Base-by-base conservation (phyloP, 2,888 invertebrate genomes). In the Thera britannica region DNA sequence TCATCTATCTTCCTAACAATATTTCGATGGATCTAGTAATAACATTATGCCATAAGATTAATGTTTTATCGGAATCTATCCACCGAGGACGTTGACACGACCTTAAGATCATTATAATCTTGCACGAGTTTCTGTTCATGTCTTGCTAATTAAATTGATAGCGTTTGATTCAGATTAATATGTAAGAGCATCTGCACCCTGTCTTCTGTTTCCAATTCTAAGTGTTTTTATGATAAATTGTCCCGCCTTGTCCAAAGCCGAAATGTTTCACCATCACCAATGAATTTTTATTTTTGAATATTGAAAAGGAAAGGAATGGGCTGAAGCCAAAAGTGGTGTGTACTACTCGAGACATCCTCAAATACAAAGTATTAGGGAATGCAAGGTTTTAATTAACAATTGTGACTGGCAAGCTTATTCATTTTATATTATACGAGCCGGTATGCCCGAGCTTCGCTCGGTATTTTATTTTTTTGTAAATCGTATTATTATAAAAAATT, bases 41-140 rank as follows among this genome's bases (percentile, higher is more conserved):
- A 9, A 41, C 2, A 7, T 12, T 56, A 56, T 56, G 12, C 56
- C 7, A 56, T 35, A 11, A 46, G 8, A 34, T 46, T 35, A 34
- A 58, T 2, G 6, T 55, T 36, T 46, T 56, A 38, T 38, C 41
- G 9, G 41, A 23, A 60, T 52, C 0, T n/a, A 58, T 58, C 49
- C 59, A 2, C 12, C 2, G 38, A 59, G 49, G 49, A 36, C 51
- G 12, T 58, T 48, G 48, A 54, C 62, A 44, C 52, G 57, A 58
- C 57, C 57, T 57, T 2, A 41, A 62, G 46, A 58, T 65, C 36
- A 65, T n/a, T 11, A 12, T 46, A 12, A 62, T 62, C 64, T 54
- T 54, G 38, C 64, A 65, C 58, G 58, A 12, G 64, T 59, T 58
- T 11, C 36, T 58, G 54, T 34, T 59, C 36, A 23, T 46, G n/a